Evolutionary conservation across 2,797 vertebrate genomes (phyloP), one percentile per base, ranked within the genome.

Genomic region (Rhabdomys pumilio): DNA sequence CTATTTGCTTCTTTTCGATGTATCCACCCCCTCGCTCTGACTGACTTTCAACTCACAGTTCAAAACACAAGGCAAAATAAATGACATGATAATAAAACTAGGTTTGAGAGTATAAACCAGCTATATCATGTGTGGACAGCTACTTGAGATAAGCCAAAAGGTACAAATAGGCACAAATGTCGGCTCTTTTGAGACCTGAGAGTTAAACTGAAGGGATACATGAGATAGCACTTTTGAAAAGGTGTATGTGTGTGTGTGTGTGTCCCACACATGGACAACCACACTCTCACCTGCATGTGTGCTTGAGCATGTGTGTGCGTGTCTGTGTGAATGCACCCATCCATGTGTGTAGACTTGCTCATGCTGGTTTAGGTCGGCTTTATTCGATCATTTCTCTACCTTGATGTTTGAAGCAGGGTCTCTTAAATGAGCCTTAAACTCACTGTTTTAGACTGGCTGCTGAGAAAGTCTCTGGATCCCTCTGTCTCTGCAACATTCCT

Each of bases 21-120:
- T 7, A 22, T 12, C 65, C 0, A 0, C 31, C 72, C 59, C 89
- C 75, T 91, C 69, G 31, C 41, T 89, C 69, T 86, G 80, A 31
- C n/a, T 90, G 61, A 90, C 84, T 69, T 41, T 79, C 61, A 87
- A 81, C n/a, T 79, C 83, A 53, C 4, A 73, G 80, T 75, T 80
- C 24, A 69, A 89, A 96, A 84, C 55, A 41, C 13, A 34, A 94
- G 75, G 79, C 34, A 93, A 88, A 91, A 72, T 38, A 55, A 76
- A n/a, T 65, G 29, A 22, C 55, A 61, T 15, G 47, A 57, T 86
- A 19, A 89, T 75, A 63, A 85, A 90, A 94, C n/a, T 34, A 34
- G 80, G 20, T 17, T 53, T 79, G 29, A 76, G 26, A 19, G 7
- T 26, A 22, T 9, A 6, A 19, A 83, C 92, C 83, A 69, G 47